Evolutionary conservation across 1,140 invertebrate genomes (phyloP), one percentile per base, ranked within the genome.

Genomic region (Zaprionus davidi): DNA sequence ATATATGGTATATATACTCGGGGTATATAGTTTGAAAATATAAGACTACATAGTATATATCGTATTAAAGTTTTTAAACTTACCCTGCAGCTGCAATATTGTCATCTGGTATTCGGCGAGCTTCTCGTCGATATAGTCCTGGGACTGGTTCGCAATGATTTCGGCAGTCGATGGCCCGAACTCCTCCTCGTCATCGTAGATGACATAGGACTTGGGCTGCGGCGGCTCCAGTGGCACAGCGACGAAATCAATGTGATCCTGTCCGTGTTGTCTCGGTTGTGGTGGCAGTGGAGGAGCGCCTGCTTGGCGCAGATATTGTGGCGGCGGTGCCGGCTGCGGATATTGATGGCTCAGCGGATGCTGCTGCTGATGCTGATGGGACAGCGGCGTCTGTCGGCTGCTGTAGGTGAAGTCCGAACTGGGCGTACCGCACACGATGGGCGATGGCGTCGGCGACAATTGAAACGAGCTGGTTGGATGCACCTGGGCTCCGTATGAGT

Each of bases 91-190:
- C 90, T 96, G 95, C 79, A 96, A 96, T 93, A 98, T 98, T 11
- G 97, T 98, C 11, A 97, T 96, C 93, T 98, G 97, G 91, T 98
- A 98, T 93, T 98, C 97, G 7, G 97, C 97, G 84, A 98, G 95
- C 92, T 97, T 97, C 93, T 98, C 97, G 92, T 98, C 97, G 56
- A 98, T 95, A 91, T 98, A 98, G 93, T 98, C 97, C 93, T 98
- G 97, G 68, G 97, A 97, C 93, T 98, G 97, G 90, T 96, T 96
- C 34, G 97, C 97, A 71, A 98, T 98, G 71, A 98, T 98, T 91
- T 98, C 97, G 12, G 97, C 97, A 3, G 97, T 98, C 58, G 97
- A 97, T 6, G 96, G 96, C 28, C 96, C 96, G 72, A 95, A 94
- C 64, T 96, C 94, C 84, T 96, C 95, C 36, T 95, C 95, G 38